These are phyloP conservation scores for Norana najaformis DNA, from an alignment of 2,888 invertebrate genomes.

Conservation along the genomic window DNA sequence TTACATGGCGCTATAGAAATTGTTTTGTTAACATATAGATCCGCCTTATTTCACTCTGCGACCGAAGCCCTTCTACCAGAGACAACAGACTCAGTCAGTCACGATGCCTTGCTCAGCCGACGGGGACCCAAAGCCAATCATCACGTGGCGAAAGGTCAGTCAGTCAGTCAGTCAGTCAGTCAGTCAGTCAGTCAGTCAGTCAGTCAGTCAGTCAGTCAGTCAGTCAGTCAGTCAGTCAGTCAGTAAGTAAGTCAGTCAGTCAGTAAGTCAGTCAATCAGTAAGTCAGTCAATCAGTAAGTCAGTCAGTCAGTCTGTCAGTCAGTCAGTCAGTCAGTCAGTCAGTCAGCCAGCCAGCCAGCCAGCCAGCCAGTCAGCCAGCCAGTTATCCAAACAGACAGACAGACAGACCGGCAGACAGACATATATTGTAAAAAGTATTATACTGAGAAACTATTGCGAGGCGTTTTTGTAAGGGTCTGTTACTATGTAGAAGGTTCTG, in stretches of 20 bases:
- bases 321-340: slow-evolving; percentile 20
- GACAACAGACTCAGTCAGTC: slow-evolving; percentile 85
- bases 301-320: slow-evolving; percentile 18
- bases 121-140: slow-evolving; percentile 68
- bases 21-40: slow-evolving; percentile 69
- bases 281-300: slow-evolving; percentile 2
- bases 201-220: slow-evolving; percentile 22
- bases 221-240: slow-evolving; percentile 27
- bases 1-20: too few species aligned
- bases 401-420: background rate
- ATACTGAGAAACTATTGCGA: background rate
- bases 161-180: slow-evolving; percentile 17
- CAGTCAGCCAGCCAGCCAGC: background rate
- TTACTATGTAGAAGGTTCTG: background rate
- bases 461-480: background rate
- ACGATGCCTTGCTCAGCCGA: slow-evolving; percentile 93
- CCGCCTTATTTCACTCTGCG: slow-evolving; percentile 89
- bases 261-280: slow-evolving; percentile 28
- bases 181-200: background rate
- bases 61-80: slow-evolving; percentile 87
- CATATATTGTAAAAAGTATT: too few species aligned
- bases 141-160: slow-evolving; percentile 81
- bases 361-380: background rate
- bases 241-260: slow-evolving; percentile 29
- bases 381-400: background rate